Percentiles rank a stretch among this genome's conserved stretches.
phyloP scores from a whole-genome alignment of 2,888 invertebrate species.

The Meliscaeva auricollis region DNA sequence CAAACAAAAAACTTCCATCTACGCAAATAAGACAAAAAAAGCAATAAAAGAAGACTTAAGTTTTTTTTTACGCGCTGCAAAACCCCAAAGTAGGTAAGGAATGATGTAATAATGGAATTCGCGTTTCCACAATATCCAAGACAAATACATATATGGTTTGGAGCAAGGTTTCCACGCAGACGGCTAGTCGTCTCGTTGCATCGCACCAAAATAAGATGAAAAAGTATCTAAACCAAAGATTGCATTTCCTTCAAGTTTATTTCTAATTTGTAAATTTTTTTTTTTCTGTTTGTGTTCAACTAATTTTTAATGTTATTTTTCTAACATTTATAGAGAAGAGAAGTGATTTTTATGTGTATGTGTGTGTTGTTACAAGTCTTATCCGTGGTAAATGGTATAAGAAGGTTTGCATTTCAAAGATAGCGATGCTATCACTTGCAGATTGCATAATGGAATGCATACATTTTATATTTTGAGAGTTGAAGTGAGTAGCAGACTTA shows the following conservation, averaged over 20 bases:
- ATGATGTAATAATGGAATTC: conserved; percentile 47
- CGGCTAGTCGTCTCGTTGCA: not conserved
- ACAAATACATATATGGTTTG: conserved; percentile 15
- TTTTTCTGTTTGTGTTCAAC: not conserved
- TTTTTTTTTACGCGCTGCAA: not conserved
- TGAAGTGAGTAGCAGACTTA: conserved; percentile 4
- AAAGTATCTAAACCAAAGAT: conserved; percentile 28
- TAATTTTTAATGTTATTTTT: conserved; percentile 34
- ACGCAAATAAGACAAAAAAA: not conserved
- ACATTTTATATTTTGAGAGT: conserved; percentile 11
- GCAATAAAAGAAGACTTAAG: not conserved
- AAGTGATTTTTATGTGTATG: conserved; percentile 7
- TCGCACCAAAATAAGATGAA: not conserved
- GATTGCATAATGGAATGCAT: conserved; percentile 32
- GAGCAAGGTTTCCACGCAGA: conserved; percentile 22
- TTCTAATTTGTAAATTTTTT: conserved; percentile 4
- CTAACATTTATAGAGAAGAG: conserved; percentile 1
- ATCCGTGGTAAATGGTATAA: not conserved
- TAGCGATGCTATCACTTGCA: conserved; percentile 37
- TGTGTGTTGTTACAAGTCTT: not conserved
- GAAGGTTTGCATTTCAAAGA: conserved; percentile 34
- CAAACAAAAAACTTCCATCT: conserved; percentile 4
- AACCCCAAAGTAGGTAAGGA: conserved; percentile 32
- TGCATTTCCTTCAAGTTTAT: conserved; percentile 40
- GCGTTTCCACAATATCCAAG: conserved; percentile 25